phyloP scores from a whole-genome alignment of 2,888 invertebrate species.

The Trisateles emortualis region DNA sequence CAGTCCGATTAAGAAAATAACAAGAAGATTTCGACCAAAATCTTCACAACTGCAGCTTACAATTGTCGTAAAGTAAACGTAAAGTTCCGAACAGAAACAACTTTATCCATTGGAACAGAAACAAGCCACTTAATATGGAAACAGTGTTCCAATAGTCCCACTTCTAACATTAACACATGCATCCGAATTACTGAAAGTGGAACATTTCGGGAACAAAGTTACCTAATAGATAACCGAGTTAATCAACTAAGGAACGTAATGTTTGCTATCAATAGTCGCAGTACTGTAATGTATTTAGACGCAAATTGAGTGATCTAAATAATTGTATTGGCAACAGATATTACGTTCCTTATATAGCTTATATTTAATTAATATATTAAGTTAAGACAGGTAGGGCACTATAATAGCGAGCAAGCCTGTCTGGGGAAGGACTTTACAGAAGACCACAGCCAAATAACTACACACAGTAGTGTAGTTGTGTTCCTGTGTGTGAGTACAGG shows the following conservation, averaged over 20 bases:
- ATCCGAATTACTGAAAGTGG: background rate
- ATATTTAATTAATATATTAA: too few species aligned
- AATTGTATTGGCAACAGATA: too few species aligned
- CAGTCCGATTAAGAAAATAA: too few species aligned
- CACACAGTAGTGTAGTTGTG: too few species aligned
- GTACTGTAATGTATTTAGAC: background rate
- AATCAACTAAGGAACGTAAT: background rate
- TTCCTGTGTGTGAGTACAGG: too few species aligned
- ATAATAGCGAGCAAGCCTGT: too few species aligned
- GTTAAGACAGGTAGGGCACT: too few species aligned
- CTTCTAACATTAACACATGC: background rate
- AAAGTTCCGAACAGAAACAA: background rate
- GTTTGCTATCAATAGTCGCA: background rate
- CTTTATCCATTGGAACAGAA: background rate
- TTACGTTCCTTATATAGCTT: too few species aligned
- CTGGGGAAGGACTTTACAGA: too few species aligned
- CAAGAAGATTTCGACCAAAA: too few species aligned
- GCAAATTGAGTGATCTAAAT: background rate
- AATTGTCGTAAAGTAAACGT: background rate
- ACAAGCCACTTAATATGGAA: constrained; percentile 4
- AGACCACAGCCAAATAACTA: too few species aligned
- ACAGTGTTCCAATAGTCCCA: background rate
- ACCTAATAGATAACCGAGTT: background rate
- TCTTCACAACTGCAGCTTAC: too few species aligned
- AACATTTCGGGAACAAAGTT: background rate